These are phyloP conservation scores for Nyctibius bracteatus DNA, from an alignment of 2,113 vertebrate species.

Conservation along the genomic window DNA sequence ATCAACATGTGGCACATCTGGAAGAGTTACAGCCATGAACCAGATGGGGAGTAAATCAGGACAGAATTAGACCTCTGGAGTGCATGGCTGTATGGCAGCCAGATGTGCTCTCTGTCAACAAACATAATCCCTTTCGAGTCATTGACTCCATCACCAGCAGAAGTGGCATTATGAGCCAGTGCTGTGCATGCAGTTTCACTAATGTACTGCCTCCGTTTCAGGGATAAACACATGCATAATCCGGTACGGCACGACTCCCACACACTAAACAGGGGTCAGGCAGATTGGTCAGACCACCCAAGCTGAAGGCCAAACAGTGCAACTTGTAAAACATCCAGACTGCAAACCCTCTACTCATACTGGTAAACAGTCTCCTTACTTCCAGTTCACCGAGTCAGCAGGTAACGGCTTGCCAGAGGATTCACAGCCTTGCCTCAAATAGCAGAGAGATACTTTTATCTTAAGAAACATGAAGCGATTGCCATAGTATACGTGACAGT, in stretches of 20 bases:
- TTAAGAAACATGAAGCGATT: neutral
- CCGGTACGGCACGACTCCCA: neutral
- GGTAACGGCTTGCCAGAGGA: neutral
- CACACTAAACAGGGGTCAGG: neutral
- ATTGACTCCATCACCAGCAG: neutral
- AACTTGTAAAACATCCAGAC: neutral
- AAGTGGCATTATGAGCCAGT: neutral
- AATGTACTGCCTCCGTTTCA: neutral
- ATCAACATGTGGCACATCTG: neutral
- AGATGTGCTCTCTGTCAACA: conserved; percentile 46
- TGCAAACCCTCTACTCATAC: neutral
- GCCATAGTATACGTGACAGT: neutral
- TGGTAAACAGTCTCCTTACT: neutral
- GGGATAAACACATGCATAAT: neutral
- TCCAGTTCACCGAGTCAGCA: neutral
- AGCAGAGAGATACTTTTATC: neutral
- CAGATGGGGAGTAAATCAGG: neutral
- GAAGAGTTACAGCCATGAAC: neutral
- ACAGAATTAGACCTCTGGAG: neutral
- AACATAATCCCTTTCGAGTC: neutral
- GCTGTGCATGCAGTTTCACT: neutral
- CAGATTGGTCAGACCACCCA: conserved; percentile 3
- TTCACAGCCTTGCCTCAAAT: neutral
- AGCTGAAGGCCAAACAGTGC: neutral
- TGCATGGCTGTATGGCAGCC: neutral